These are phyloP conservation scores for Pogonocherus hispidulus DNA, from an alignment of 2,888 invertebrate species.

Conservation along the genomic window DNA sequence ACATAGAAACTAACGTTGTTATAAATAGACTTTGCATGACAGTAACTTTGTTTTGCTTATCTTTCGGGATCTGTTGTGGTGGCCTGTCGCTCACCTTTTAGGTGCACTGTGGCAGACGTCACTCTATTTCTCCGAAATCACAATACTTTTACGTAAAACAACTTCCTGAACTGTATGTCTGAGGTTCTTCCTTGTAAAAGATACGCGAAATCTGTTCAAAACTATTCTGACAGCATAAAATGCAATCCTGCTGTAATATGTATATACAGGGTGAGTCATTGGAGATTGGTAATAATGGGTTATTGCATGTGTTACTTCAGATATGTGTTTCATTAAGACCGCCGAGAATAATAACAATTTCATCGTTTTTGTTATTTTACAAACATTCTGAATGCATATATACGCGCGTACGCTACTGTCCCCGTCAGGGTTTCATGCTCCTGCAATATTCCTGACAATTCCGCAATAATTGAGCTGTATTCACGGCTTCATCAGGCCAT, in stretches of 20 bases:
- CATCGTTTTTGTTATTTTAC: too few relatives aligned
- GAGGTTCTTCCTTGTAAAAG: not conserved
- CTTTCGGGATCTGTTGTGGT: not conserved
- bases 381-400: not conserved
- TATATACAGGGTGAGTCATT: too few relatives aligned
- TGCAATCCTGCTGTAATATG: not conserved
- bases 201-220: not conserved
- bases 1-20: not conserved
- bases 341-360: too few relatives aligned
- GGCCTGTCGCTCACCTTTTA: not conserved
- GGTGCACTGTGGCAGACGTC: slow-evolving; percentile 3
- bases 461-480: slow-evolving; percentile 34
- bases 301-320: too few relatives aligned
- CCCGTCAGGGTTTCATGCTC: not conserved
- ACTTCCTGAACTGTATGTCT: not conserved
- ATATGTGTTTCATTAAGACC: too few relatives aligned
- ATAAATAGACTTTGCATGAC: not conserved
- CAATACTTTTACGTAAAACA: not conserved
- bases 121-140: not conserved
- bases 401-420: not conserved
- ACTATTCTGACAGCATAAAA: not conserved
- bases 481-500: slow-evolving; percentile 25
- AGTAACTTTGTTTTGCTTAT: not conserved
- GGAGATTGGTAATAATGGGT: too few relatives aligned
- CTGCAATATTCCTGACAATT: slow-evolving; percentile 16